Conservation (phyloP, 1,140 invertebrate genomes). For the Pararge aegeria region DNA sequence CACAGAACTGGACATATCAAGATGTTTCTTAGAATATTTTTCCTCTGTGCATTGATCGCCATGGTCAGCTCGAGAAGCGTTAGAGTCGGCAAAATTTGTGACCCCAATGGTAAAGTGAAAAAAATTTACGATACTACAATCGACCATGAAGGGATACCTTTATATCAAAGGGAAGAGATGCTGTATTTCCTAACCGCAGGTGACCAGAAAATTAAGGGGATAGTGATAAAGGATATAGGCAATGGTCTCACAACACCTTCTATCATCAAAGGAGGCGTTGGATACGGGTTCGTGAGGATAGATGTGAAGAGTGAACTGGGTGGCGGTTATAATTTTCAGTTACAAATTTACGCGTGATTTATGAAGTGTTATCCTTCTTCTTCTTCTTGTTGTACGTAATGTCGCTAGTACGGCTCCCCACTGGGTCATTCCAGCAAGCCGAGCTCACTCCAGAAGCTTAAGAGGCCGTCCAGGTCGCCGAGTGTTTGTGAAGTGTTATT, state of each 20-base stretch:
- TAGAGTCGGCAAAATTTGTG: conserved; percentile 50
- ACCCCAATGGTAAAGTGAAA: conserved; percentile 43
- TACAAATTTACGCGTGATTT: conserved; percentile 40
- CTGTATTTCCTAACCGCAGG: conserved; percentile 58
- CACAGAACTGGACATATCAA: conserved; percentile 15
- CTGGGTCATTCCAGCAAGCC: no score
- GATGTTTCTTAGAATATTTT: conserved; percentile 27
- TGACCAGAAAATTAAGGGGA: conserved; percentile 69
- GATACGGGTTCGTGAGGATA: conserved; percentile 59
- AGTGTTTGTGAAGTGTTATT: no score
- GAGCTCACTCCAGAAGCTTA: no score
- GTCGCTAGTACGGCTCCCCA: no score
- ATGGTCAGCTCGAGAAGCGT: conserved; percentile 41
- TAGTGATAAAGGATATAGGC: conserved; percentile 47
- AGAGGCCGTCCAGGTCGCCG: no score
- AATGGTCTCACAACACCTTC: conserved; percentile 48
- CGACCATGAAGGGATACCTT: conserved; percentile 40
- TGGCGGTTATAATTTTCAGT: conserved; percentile 56
- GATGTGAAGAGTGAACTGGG: conserved; percentile 68
- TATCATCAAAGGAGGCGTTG: conserved; percentile 63
- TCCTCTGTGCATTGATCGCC: conserved; percentile 19
- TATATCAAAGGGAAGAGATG: conserved; percentile 54
- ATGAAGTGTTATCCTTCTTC: no score
- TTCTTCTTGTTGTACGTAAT: no score
- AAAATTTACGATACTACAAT: conserved; percentile 53